Evolutionary conservation across 1,140 invertebrate species (phyloP).

Genomic region (Coelopa frigida): DNA sequence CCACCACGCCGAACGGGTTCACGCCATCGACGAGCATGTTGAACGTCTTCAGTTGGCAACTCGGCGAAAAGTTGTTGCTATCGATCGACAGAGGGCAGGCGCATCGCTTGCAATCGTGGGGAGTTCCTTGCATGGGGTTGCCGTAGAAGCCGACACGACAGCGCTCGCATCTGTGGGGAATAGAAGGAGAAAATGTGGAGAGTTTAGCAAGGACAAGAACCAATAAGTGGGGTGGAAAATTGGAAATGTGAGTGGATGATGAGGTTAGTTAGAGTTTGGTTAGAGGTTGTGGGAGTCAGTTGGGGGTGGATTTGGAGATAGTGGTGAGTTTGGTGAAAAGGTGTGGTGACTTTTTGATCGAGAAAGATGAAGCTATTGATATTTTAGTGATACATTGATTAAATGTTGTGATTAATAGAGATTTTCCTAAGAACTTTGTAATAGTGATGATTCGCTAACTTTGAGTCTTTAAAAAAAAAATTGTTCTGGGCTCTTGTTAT

Average conservation of each 20-base stretch:
- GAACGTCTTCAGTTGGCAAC: conserved; percentile 62
- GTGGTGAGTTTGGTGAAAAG: too few relatives aligned
- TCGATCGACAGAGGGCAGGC: conserved; percentile 71
- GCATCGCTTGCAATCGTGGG: conserved; percentile 75
- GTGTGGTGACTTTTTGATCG: too few relatives aligned
- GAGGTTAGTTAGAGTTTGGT: too few relatives aligned
- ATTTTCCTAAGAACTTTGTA: too few relatives aligned
- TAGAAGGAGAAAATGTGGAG: conserved; percentile 1
- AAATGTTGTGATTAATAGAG: too few relatives aligned
- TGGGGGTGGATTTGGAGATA: too few relatives aligned
- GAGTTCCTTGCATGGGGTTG: conserved; percentile 63
- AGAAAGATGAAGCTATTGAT: too few relatives aligned
- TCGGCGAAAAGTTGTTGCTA: conserved; percentile 83
- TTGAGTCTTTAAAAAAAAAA: too few relatives aligned
- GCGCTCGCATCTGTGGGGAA: conserved; percentile 62
- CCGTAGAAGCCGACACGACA: conserved; percentile 90
- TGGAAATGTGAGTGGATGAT: background rate
- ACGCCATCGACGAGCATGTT: conserved; percentile 48
- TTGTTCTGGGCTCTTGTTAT: too few relatives aligned
- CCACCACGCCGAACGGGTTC: conserved; percentile 39
- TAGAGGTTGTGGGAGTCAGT: too few relatives aligned
- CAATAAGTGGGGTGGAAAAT: background rate
- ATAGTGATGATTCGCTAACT: too few relatives aligned
- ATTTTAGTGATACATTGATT: too few relatives aligned
- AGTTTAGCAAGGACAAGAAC: background rate